These are phyloP conservation scores for Cheilosia vernalis DNA, from an alignment of 2,888 invertebrate genomes.

Conservation along the genomic window DNA sequence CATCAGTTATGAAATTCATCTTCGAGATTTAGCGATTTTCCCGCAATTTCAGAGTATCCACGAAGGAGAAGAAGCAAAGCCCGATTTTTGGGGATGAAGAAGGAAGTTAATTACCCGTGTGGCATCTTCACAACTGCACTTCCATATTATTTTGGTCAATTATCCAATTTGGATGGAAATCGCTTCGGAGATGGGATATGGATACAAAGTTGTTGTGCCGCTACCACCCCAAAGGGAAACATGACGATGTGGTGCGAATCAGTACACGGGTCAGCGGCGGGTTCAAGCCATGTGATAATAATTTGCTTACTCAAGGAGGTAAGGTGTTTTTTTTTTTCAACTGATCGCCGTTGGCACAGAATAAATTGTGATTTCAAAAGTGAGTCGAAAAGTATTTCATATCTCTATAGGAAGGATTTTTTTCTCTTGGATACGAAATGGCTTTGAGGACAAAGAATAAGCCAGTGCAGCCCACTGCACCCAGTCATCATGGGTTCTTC, in stretches of 20 bases:
- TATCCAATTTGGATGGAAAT: conserved; percentile 68
- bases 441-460: conserved; percentile 68
- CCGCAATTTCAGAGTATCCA: conserved; percentile 43
- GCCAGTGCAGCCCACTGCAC: conserved; percentile 79
- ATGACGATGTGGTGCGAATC: conserved; percentile 67
- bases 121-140: conserved; percentile 60
- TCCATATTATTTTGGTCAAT: conserved; percentile 70
- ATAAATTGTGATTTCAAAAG: conserved; percentile 55
- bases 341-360: conserved; percentile 43
- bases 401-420: background rate
- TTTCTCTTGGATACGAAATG: conserved; percentile 14
- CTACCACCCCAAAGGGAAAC: conserved; percentile 51
- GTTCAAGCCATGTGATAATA: conserved; percentile 59
- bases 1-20: conserved; percentile 69
- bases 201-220: conserved; percentile 27
- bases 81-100: conserved; percentile 48
- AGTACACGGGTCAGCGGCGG: conserved; percentile 64
- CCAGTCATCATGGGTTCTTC: conserved; percentile 81
- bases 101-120: conserved; percentile 70
- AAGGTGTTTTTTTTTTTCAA: conserved; percentile 36
- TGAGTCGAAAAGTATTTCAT: background rate
- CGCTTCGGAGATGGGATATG: conserved; percentile 26
- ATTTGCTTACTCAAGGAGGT: conserved; percentile 52
- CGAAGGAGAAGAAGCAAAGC: conserved; percentile 20
- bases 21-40: conserved; percentile 48